Evolutionary conservation across 2,113 vertebrate species (phyloP), one percentile per base, ranked within the genome.

Genomic region (Poeciliopsis turrubarensis): DNA sequence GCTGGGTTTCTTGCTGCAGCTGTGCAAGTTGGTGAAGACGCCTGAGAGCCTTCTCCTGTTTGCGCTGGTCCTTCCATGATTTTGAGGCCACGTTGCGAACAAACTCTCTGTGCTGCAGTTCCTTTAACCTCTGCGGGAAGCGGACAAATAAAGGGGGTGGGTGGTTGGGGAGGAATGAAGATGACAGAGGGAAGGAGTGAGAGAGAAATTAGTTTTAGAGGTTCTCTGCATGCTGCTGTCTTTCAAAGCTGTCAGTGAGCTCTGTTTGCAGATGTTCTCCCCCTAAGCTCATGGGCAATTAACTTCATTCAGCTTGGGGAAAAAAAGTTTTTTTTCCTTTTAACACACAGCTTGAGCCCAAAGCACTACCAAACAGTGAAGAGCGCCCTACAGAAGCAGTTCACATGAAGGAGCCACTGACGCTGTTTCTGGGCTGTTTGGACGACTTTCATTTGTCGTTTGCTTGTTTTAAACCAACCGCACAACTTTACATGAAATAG

Each of bases 31-130:
- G 96, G 83, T 99, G 97, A 60, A 99, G 96, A 12, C 97, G 94
- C 81, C 96, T 96, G 83, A 99, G 95, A 76, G 97, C 97, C 91
- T 97, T 96, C 90, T 99, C 97, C 91, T 99, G 97, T 86, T 99
- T 99, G 91, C 96, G 97, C 79, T 98, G 97, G 94, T 98, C 97
- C 94, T 99, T 99, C 97, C 98, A 99, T 39, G 97, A 98, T 92
- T 98, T 99, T 34, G 98, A 99, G 87, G 98, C 95, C 87, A 99
- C 98, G 26, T 99, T 99, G 74, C 98, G 94, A 90, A 97, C 97
- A 94, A 98, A 99, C 93, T 99, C 98, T 78, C 98, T 95, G 89
- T 99, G 98, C 90, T 99, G 97, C 87, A 99, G 94, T 90, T 99
- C 98, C 91, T 99, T 99, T 89, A 99, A 91, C 91, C 98, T 97